Base-by-base conservation (phyloP, 1,140 invertebrate genomes). In the Atta cephalotes region DNA sequence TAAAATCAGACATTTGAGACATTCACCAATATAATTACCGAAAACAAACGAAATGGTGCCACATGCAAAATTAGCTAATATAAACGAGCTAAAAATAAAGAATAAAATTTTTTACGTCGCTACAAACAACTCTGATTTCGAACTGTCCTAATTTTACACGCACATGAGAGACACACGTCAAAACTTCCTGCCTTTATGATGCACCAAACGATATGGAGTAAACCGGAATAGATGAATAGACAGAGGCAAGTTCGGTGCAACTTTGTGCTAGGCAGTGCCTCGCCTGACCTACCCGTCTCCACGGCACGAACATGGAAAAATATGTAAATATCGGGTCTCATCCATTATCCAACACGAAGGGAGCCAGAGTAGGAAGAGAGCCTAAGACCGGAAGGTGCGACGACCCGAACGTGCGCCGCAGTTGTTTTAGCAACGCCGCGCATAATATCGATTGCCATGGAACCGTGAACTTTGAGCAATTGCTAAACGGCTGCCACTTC, bases 201-300 rank as follows among this genome's bases (percentile, higher is more conserved):
- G n/a, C 63, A 56, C 31, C 63, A 18, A 60, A 62, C 25, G 25
- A 76, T 49, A 45, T 9, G n/a, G 14, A 56, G 31, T 35, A 60
- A 74, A 51, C 5, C 39, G 39, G 39, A 76, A 84, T 84, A 63
- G 71, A 76, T 14, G 70, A 82, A 82, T 81, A 74, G 70, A 81
- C 81, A 49, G 58, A 72, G 25, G 71, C 45, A 71, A 65, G 14
- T 62, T 35, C 71, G 88, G 87, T 89, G 89, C 78, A 90, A 90
- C 85, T 89, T 86, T 90, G 93, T 93, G 91, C 93, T 92, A 93
- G 93, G 89, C 90, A 60, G 93, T 93, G 85, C 93, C 93, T 92
- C 77, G 92, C 92, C 89, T 89, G 84, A 91, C 88, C 89, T 90
- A 92, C 90, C 91, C 88, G 88, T 88, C 85, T 86, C 88, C 88